phyloP scores from a whole-genome alignment of 2,797 vertebrate genomes.

The Darevskia nairensis region DNA sequence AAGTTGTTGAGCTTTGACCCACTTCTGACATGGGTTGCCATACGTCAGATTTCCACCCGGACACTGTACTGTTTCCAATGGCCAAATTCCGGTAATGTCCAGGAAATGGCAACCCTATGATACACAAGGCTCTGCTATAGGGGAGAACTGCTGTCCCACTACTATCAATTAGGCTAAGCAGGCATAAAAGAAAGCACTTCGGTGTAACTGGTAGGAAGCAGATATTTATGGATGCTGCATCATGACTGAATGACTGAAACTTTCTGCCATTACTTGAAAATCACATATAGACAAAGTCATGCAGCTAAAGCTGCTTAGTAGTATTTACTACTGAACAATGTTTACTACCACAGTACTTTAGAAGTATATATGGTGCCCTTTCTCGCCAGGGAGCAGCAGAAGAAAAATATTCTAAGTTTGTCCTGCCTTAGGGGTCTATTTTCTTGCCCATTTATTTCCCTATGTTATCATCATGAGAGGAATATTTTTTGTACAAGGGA shows the following conservation, averaged over 20 bases:
- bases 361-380: background rate
- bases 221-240: conserved; percentile 19
- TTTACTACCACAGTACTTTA: background rate
- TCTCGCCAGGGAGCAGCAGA: background rate
- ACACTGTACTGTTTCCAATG: no score
- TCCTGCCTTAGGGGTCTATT: background rate
- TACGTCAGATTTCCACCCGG: no score
- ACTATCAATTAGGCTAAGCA: background rate
- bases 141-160: background rate
- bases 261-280: conserved; percentile 13
- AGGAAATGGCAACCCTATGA: no score
- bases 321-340: background rate
- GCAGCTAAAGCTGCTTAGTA: background rate
- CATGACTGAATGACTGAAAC: background rate
- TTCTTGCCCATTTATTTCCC: background rate
- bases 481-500: background rate
- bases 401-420: background rate
- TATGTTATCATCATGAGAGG: background rate
- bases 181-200: background rate
- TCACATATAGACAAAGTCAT: background rate
- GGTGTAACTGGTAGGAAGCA: conserved; percentile 13
- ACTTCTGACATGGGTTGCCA: no score
- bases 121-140: no score
- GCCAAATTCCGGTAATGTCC: no score
- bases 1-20: no score